A percentile compares a stretch with the other conserved stretches of the same genome.
phyloP scores from a whole-genome alignment of 1,140 invertebrate species.

The Gryon sp. region DNA sequence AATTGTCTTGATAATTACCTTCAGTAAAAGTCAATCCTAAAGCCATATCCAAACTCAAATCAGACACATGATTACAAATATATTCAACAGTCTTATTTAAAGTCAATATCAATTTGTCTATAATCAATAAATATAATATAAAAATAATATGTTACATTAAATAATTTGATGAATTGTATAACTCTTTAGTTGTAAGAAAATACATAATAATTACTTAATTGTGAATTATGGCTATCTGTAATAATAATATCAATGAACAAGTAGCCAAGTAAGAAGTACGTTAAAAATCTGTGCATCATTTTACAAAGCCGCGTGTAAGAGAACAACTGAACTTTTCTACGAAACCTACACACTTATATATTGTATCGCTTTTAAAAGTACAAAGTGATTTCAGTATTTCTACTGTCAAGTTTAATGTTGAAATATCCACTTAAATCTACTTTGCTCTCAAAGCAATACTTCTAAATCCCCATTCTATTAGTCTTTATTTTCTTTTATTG shows the following conservation, averaged over 20 bases:
- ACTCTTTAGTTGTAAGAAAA: conserved; percentile 2
- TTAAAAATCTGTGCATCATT: conserved; percentile 25
- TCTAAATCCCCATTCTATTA: conserved; percentile 41
- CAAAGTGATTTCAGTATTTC: conserved; percentile 37
- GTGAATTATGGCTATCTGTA: background rate
- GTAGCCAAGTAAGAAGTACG: conserved; percentile 5
- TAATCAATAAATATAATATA: conserved; percentile 13
- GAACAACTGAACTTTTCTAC: conserved; percentile 23
- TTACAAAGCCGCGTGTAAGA: background rate
- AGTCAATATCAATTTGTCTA: conserved; percentile 58
- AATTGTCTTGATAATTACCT: conserved; percentile 56
- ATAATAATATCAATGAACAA: background rate
- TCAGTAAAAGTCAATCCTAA: conserved; percentile 70
- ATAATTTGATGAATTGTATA: background rate
- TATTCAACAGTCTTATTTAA: conserved; percentile 63
- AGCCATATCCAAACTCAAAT: conserved; percentile 70
- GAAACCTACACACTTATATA: conserved; percentile 26
- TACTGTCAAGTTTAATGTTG: conserved; percentile 45
- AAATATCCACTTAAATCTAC: conserved; percentile 34
- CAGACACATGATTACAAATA: conserved; percentile 53
- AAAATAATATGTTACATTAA: background rate
- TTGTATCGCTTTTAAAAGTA: background rate
- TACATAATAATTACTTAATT: conserved; percentile 29
- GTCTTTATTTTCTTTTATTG: conserved; percentile 47
- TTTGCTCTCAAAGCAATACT: conserved; percentile 20